Percentiles rank a stretch among this genome's conserved stretches.
phyloP scores from a whole-genome alignment of 1,140 invertebrate species.

The Papilio polytes region DNA sequence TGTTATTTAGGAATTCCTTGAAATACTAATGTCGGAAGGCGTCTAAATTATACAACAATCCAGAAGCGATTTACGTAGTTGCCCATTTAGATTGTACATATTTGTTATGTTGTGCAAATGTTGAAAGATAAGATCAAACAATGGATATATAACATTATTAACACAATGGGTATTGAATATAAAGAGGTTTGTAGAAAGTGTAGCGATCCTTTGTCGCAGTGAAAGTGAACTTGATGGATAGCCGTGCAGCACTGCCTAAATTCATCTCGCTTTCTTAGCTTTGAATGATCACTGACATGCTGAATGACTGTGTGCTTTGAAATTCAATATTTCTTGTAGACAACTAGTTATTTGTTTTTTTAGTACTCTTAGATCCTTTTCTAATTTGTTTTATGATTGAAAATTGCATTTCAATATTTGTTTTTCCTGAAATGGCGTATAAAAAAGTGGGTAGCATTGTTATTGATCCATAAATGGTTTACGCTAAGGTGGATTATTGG shows the following conservation, averaged over 20 bases:
- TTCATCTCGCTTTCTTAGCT: slow-evolving; percentile 58
- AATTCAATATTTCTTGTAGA: not conserved
- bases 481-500: not conserved
- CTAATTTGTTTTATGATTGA: no score
- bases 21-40: slow-evolving; percentile 9
- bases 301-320: not conserved
- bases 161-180: slow-evolving; percentile 56
- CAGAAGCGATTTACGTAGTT: slow-evolving; percentile 26
- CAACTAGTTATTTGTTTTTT: not conserved
- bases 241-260: slow-evolving; percentile 43
- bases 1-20: slow-evolving; percentile 12
- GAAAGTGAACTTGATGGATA: slow-evolving; percentile 68
- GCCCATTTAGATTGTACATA: slow-evolving; percentile 45
- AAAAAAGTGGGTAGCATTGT: not conserved
- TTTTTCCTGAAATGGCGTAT: not conserved
- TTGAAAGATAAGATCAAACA: slow-evolving; percentile 47
- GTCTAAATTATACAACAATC: slow-evolving; percentile 14
- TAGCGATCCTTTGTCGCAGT: slow-evolving; percentile 69
- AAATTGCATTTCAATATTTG: not conserved
- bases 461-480: not conserved
- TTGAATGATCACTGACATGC: slow-evolving; percentile 26
- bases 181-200: slow-evolving; percentile 68
- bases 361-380: not conserved
- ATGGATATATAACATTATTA: slow-evolving; percentile 48
- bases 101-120: slow-evolving; percentile 41